Conservation (phyloP, 2,113 vertebrate genomes). For the Cyrtonyx montezumae region DNA sequence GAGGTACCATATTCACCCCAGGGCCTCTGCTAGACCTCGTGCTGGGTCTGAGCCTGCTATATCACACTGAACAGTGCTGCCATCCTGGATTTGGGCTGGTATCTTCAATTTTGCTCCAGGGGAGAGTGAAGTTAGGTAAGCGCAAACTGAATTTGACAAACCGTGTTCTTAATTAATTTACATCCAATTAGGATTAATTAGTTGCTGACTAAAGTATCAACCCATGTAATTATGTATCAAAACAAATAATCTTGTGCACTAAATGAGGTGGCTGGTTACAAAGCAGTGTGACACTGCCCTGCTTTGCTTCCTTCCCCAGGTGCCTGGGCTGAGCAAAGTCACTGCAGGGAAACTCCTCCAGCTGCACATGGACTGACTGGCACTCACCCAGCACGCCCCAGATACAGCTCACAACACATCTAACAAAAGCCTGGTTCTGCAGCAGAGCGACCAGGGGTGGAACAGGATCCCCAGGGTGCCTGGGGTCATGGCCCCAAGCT, state of each 20-base stretch:
- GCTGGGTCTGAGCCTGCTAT: accelerated
- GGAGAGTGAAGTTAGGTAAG: background rate
- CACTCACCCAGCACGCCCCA: background rate
- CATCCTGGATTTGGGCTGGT: background rate
- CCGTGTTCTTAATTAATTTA: constrained; percentile 56
- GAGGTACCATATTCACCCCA: accelerated
- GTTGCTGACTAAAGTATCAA: constrained; percentile 28
- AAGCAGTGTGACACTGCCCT: background rate
- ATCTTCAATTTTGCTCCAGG: background rate
- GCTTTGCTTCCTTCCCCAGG: background rate
- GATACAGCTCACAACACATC: accelerated
- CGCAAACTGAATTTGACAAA: constrained; percentile 44
- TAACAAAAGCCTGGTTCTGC: background rate
- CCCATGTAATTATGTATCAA: constrained; percentile 49
- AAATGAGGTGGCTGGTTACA: background rate
- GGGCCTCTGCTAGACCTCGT: accelerated
- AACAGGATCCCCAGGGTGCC: background rate
- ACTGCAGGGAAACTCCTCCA: background rate
- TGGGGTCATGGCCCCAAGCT: background rate
- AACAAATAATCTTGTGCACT: constrained; percentile 13
- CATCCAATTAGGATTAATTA: constrained; percentile 68
- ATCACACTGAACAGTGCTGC: accelerated
- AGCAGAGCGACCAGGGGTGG: too few relatives aligned
- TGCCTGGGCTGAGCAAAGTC: background rate
- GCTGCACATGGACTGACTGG: accelerated